Evolutionary conservation across 2,888 invertebrate species (phyloP).

Genomic region (Toxonevra muliebris): DNA sequence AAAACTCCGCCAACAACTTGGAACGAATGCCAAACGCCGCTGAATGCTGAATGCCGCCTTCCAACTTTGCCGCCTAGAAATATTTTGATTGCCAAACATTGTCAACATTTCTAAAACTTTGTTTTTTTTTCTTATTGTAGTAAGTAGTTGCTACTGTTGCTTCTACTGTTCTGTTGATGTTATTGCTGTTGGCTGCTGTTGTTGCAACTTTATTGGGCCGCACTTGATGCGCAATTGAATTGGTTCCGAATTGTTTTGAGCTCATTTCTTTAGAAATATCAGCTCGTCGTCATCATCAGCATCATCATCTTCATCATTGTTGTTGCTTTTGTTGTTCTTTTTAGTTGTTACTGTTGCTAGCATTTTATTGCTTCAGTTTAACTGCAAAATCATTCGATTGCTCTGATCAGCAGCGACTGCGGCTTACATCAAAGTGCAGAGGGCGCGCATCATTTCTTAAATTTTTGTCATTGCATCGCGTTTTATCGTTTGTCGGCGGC

Average conservation of each 20-base stretch:
- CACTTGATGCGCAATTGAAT: constrained; percentile 23
- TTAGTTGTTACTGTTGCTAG: constrained; percentile 31
- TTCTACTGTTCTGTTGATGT: constrained; percentile 1
- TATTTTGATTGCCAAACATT: constrained; percentile 30
- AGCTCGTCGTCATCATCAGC: constrained; percentile 13
- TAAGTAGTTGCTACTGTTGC: constrained; percentile 8
- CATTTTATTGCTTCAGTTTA: constrained; percentile 22
- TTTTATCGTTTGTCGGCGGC: constrained; percentile 13
- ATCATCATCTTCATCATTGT: constrained; percentile 22
- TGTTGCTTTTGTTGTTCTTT: constrained; percentile 37
- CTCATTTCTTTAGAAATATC: constrained; percentile 17
- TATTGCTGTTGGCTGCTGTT: constrained; percentile 39
- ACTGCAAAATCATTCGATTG: constrained; percentile 14
- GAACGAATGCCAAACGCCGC: background rate
- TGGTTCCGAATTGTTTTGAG: constrained; percentile 18
- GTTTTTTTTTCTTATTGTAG: constrained; percentile 32
- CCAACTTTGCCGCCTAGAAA: constrained; percentile 30
- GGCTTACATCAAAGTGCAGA: constrained; percentile 42
- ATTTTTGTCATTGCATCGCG: constrained; percentile 47
- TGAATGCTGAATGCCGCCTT: constrained; percentile 8
- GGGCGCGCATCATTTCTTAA: constrained; percentile 45
- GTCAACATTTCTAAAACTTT: constrained; percentile 17
- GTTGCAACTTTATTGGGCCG: constrained; percentile 31
- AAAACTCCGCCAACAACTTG: constrained; percentile 19
- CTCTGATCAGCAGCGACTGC: constrained; percentile 29